Percentiles rank a stretch among this genome's conserved stretches.
phyloP scores from a whole-genome alignment of 2,888 invertebrate genomes.

The Gymnosoma rotundatum region DNA sequence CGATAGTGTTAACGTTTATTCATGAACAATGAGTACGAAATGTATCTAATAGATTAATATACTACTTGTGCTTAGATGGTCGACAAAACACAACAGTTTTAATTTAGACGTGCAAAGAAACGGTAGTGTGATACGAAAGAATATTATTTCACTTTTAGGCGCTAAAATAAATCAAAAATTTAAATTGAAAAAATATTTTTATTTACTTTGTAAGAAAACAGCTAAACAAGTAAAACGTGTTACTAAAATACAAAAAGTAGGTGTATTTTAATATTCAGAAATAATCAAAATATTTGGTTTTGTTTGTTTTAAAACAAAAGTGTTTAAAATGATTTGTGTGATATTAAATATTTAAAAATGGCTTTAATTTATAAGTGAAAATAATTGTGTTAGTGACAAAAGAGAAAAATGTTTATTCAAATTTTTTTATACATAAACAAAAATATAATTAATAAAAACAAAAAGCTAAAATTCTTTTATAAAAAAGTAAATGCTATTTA shows the following conservation, averaged over 20 bases:
- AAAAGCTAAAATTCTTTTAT: no score
- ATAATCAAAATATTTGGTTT: no score
- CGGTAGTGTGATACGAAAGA: constrained; percentile 44
- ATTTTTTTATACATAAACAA: no score
- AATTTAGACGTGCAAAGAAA: constrained; percentile 52
- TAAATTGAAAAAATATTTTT: constrained; percentile 9
- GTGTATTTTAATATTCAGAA: constrained; percentile 11
- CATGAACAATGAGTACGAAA: constrained; percentile 14
- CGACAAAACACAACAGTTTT: constrained; percentile 62
- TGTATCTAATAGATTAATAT: constrained; percentile 56
- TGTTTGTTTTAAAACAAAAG: no score
- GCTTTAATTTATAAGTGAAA: no score
- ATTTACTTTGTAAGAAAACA: not conserved
- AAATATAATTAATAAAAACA: no score
- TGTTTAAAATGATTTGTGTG: no score
- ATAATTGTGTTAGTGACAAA: no score
- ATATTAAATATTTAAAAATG: no score
- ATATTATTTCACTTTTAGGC: constrained; percentile 11
- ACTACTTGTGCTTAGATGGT: constrained; percentile 32
- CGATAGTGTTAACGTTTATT: not conserved
- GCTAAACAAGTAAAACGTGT: constrained; percentile 16
- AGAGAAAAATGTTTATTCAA: no score
- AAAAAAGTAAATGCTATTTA: no score
- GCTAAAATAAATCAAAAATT: constrained; percentile 32
- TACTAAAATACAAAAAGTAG: constrained; percentile 51